Evolutionary conservation across 2,113 vertebrate species (phyloP).

Genomic region (Eurypyga helias): DNA sequence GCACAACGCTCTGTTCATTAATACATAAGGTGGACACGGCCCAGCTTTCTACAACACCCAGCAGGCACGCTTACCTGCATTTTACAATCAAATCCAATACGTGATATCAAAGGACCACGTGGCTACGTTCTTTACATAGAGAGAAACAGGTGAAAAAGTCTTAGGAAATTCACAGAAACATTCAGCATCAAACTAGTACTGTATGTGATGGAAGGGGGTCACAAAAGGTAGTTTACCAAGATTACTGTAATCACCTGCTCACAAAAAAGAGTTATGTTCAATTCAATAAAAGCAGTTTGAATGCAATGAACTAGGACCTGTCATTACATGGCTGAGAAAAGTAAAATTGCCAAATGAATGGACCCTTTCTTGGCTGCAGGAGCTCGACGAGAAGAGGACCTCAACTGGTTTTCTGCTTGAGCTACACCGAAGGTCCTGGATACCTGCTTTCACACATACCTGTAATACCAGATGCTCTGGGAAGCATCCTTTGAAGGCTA

Average conservation of each 20-base stretch:
- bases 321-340: not conserved
- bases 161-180: not conserved
- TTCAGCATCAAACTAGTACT: not conserved
- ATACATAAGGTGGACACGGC: not conserved
- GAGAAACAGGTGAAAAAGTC: not conserved
- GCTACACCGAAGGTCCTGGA: not conserved
- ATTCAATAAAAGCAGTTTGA: not conserved
- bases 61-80: not conserved
- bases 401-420: not conserved
- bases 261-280: not conserved
- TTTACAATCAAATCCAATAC: not conserved
- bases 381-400: not conserved
- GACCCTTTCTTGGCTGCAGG: not conserved
- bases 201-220: not conserved
- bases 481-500: not conserved
- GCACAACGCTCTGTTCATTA: fast-evolving
- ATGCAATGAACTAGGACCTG: not conserved
- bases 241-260: not conserved
- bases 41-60: not conserved
- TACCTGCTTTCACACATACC: not conserved
- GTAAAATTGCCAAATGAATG: not conserved
- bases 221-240: not conserved
- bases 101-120: not conserved
- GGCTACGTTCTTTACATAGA: not conserved
- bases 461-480: not conserved